Conservation (phyloP, 2,797 vertebrate genomes). For the Sebastes itinus region DNA sequence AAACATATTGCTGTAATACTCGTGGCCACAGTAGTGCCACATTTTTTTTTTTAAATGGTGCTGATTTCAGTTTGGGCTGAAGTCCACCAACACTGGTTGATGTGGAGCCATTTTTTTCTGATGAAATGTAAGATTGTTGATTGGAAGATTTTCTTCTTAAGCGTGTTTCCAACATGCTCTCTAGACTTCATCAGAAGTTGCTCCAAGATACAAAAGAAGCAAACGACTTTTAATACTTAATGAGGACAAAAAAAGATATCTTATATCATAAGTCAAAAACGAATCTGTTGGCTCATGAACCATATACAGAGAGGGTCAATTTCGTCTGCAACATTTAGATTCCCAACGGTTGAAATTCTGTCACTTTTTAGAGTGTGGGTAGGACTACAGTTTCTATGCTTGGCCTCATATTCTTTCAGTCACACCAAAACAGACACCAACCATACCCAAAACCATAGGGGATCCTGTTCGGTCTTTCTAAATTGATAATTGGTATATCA, state of each 20-base stretch:
- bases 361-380: not conserved
- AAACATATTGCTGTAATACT: not conserved
- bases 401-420: slow-evolving; percentile 14
- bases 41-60: not conserved
- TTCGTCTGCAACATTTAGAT: not conserved
- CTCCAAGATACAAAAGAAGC: not conserved
- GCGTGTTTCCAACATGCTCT: not conserved
- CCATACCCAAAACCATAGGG: slow-evolving; percentile 32
- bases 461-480: slow-evolving; percentile 53
- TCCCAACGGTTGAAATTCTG: not conserved
- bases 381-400: slow-evolving; percentile 6
- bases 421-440: slow-evolving; percentile 64
- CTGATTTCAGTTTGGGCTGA: slow-evolving; percentile 2
- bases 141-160: not conserved
- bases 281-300: not conserved
- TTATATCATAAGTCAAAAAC: not conserved
- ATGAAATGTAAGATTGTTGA: slow-evolving; percentile 16
- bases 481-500: slow-evolving; percentile 76
- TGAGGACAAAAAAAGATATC: not conserved
- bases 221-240: not conserved
- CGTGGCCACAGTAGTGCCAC: not conserved
- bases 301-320: not conserved
- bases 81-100: slow-evolving; percentile 9
- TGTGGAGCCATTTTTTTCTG: not conserved
- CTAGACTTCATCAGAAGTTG: not conserved